Base-by-base conservation (phyloP, 92 coral and sea anemone species). In the Zoanthus gigantus region DNA sequence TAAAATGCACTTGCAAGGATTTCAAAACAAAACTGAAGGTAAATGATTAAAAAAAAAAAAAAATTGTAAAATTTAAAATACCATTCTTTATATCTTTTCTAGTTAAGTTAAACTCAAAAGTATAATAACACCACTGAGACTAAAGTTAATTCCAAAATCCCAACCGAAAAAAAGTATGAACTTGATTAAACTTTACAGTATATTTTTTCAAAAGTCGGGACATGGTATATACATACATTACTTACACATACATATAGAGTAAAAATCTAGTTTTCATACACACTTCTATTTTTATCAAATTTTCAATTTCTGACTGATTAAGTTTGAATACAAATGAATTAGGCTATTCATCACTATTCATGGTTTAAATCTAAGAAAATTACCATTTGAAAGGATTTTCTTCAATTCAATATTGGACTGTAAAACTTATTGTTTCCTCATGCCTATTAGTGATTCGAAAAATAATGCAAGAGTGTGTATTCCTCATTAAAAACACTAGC, bases 301-400 rank as follows among this genome's bases (percentile, higher is more conserved):
- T 18, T 61, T 17, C 68, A 16, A 18, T 61, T 61, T n/a, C 6
- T 63, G 7, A 5, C 10, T 63, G 7, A n/a, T 63, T 63, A 5
- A 7, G 69, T 6, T 18, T 15, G 9, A 17, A 63, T 3, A 63
- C 18, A 63, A 17, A 23, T n/a, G n/a, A 18, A 63, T 16, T 17
- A 63, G 6, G 30, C 16, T 63, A 63, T 63, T 63, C 69, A 63
- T 28, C 17, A 28, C 69, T 63, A 63, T 63, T n/a, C 30, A 63
- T n/a, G 7, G 28, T n/a, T 63, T 63, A 15, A 63, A 63, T 63
- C 69, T n/a, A 23, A 17, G 31, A n/a, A 23, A 63, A 63, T 63
- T 63, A 63, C 28, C 69, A 63, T 63, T 63, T n/a, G 69, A 63
- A 63, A 63, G n/a, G 69, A 63, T 16, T 63, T 63, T 6, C 69